Conservation (phyloP, 2,888 invertebrate genomes). For the Lepidochrysops patricia region DNA sequence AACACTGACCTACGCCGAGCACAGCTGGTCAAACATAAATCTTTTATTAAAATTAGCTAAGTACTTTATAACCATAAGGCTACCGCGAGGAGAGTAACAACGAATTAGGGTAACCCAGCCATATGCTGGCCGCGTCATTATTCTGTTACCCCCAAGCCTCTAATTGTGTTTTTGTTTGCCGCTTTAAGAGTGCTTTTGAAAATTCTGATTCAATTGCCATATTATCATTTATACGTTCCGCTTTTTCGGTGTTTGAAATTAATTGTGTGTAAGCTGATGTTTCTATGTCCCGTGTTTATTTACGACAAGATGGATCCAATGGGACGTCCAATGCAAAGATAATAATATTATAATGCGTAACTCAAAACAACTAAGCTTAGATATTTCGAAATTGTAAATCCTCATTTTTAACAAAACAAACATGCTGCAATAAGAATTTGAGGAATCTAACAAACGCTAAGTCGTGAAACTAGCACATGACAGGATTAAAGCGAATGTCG, state of each 20-base stretch:
- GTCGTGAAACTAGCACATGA: background rate
- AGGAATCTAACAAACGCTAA: background rate
- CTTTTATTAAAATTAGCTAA: constrained; percentile 20
- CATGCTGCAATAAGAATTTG: background rate
- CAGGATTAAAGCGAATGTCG: background rate
- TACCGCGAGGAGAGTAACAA: constrained; percentile 52
- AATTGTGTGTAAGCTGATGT: background rate
- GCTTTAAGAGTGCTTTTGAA: constrained; percentile 37
- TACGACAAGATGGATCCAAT: background rate
- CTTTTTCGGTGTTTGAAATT: constrained; percentile 5
- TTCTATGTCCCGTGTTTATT: background rate
- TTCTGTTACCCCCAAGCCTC: constrained; percentile 42
- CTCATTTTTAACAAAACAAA: background rate
- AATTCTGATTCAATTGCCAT: constrained; percentile 23
- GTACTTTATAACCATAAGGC: constrained; percentile 53
- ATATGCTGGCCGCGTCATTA: constrained; percentile 46
- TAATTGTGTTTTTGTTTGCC: constrained; percentile 68
- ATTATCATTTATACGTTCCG: constrained; percentile 16
- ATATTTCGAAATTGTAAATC: background rate
- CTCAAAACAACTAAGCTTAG: background rate
- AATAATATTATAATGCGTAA: background rate
- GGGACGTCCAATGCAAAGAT: background rate
- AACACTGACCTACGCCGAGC: background rate
- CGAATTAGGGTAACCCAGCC: constrained; percentile 61
- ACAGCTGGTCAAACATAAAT: constrained; percentile 10